These are phyloP conservation scores for Camelus dromedarius DNA, from an alignment of 2,113 vertebrate genomes.

Conservation along the genomic window DNA sequence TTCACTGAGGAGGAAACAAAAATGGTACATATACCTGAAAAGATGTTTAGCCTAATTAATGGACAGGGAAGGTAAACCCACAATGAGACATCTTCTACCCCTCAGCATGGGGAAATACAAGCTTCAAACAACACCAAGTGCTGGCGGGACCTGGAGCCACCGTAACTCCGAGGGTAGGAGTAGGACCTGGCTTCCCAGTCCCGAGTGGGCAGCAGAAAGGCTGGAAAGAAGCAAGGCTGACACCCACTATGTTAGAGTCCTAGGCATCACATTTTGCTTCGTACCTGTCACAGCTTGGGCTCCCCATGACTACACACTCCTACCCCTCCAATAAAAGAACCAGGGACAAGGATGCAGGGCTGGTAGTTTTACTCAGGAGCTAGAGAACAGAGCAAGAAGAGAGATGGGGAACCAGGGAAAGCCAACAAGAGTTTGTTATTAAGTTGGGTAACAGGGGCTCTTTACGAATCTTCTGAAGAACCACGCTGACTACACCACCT, in stretches of 20 bases:
- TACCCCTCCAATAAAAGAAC: not conserved
- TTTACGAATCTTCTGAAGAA: not conserved
- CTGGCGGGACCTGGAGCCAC: not conserved
- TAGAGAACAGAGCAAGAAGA: not conserved
- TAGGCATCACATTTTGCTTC: not conserved
- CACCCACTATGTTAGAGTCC: not conserved
- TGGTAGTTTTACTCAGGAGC: not conserved
- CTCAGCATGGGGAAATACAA: accelerated
- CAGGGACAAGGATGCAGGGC: not conserved
- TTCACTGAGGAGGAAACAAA: not conserved
- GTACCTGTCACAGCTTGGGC: not conserved
- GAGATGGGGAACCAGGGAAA: not conserved
- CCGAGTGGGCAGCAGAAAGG: not conserved
- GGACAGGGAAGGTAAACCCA: not conserved
- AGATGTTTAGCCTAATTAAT: not conserved
- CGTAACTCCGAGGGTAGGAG: not conserved
- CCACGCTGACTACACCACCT: not conserved
- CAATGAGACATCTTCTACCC: not conserved
- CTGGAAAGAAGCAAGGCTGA: not conserved
- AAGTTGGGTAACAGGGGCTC: not conserved
- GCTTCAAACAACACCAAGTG: not conserved
- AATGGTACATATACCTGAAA: not conserved
- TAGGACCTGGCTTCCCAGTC: not conserved
- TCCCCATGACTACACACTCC: too few species aligned
- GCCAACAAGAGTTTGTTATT: not conserved